Evolutionary conservation across 2,888 invertebrate genomes (phyloP).

Genomic region (Phortica magna): DNA sequence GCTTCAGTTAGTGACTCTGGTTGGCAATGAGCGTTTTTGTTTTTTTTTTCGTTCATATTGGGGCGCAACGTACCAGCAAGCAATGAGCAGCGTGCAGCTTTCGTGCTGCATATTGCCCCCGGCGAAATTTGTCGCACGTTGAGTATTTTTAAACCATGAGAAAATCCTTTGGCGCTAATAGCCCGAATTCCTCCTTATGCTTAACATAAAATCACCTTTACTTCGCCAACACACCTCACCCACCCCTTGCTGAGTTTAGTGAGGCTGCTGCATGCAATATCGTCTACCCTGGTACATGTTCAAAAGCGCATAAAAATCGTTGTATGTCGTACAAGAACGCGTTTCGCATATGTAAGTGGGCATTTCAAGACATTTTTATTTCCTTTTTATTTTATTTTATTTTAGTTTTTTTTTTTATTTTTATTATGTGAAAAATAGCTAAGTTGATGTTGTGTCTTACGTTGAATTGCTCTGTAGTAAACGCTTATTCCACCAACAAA

Average conservation of each 20-base stretch:
- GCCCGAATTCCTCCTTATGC: conserved; percentile 73
- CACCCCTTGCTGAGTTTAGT: conserved; percentile 50
- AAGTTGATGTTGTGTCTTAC: conserved; percentile 28
- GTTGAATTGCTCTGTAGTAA: not conserved
- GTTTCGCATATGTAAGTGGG: conserved; percentile 50
- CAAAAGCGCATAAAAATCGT: conserved; percentile 1
- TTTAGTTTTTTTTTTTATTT: conserved; percentile 47
- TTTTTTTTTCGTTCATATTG: conserved; percentile 13
- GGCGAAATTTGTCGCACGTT: conserved; percentile 71
- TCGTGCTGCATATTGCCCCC: conserved; percentile 68
- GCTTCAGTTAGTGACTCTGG: not conserved
- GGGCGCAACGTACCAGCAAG: conserved; percentile 21
- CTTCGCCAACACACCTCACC: not conserved
- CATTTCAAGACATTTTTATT: conserved; percentile 41
- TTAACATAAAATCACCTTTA: conserved; percentile 69
- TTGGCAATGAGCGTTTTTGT: not conserved
- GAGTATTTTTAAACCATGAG: conserved; percentile 76
- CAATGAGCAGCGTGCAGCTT: conserved; percentile 64
- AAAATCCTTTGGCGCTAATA: conserved; percentile 77
- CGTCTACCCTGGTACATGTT: not conserved
- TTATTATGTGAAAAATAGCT: conserved; percentile 63
- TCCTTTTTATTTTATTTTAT: conserved; percentile 49
- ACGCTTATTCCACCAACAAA: not conserved
- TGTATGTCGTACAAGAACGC: conserved; percentile 37
- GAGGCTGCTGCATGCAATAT: conserved; percentile 39